Conservation (phyloP, 2,113 vertebrate species). For the Silurus meridionalis region DNA sequence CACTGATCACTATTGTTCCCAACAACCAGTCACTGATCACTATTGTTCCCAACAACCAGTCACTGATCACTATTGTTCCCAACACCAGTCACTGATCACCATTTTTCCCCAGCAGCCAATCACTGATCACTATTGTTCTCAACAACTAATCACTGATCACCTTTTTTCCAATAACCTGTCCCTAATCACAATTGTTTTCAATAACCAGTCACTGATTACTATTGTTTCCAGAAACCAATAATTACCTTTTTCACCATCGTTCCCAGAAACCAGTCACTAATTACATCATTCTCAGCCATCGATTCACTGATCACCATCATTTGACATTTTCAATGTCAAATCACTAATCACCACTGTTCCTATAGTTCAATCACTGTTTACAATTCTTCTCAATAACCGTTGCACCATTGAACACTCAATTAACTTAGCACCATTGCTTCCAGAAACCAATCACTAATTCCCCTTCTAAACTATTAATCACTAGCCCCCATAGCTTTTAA, state of each 20-base stretch:
- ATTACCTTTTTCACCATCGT: too few species aligned
- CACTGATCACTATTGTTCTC: background rate
- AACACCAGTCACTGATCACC: background rate
- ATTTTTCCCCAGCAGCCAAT: too few species aligned
- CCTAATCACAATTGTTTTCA: background rate
- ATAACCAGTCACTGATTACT: background rate
- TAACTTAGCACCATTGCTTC: too few species aligned
- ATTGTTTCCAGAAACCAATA: too few species aligned
- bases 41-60: background rate
- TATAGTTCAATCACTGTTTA: too few species aligned
- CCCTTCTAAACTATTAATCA: background rate
- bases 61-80: background rate
- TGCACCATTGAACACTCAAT: too few species aligned
- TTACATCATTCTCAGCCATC: background rate
- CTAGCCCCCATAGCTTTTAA: background rate
- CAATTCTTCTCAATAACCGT: too few species aligned
- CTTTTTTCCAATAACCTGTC: background rate
- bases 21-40: too few species aligned
- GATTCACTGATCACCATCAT: background rate
- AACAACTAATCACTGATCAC: background rate
- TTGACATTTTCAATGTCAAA: too few species aligned
- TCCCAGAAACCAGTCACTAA: background rate
- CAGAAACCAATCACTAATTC: too few species aligned
- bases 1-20: too few species aligned
- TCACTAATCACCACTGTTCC: too few species aligned